phyloP scores from a whole-genome alignment of 2,113 vertebrate species.

The Callipepla squamata region DNA sequence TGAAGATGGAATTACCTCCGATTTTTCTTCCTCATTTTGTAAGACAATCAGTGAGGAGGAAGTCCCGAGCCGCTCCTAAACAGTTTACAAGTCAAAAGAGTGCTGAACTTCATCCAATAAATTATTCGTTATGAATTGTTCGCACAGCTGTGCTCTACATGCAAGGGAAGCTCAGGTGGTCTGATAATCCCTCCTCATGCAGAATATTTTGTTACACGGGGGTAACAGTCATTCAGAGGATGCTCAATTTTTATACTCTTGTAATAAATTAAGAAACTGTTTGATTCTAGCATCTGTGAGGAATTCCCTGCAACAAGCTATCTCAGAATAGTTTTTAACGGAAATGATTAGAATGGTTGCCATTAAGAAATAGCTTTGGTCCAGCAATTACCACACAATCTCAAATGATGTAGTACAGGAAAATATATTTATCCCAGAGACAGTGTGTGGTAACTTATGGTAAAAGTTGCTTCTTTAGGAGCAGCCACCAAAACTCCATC shows the following conservation, averaged over 20 bases:
- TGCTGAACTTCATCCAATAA: constrained; percentile 50
- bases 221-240: constrained; percentile 1
- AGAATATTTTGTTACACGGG: constrained; percentile 51
- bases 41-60: not conserved
- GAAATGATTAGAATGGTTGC: not conserved
- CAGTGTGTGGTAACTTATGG: constrained; percentile 14
- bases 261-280: constrained; percentile 16
- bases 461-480: constrained; percentile 62
- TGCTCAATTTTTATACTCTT: not conserved
- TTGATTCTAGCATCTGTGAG: constrained; percentile 9
- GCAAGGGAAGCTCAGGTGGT: constrained; percentile 42
- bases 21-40: not conserved
- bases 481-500: constrained; percentile 59
- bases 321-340: not conserved
- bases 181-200: constrained; percentile 27
- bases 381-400: constrained; percentile 8
- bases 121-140: constrained; percentile 44
- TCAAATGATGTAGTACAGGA: constrained; percentile 18
- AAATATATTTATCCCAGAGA: constrained; percentile 49
- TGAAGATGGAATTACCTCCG: not conserved
- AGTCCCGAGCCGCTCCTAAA: not conserved
- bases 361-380: not conserved
- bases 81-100: constrained; percentile 28
- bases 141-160: constrained; percentile 45
- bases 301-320: not conserved